Conservation (phyloP, 2,888 invertebrate genomes). For the Lasius platythorax region DNA sequence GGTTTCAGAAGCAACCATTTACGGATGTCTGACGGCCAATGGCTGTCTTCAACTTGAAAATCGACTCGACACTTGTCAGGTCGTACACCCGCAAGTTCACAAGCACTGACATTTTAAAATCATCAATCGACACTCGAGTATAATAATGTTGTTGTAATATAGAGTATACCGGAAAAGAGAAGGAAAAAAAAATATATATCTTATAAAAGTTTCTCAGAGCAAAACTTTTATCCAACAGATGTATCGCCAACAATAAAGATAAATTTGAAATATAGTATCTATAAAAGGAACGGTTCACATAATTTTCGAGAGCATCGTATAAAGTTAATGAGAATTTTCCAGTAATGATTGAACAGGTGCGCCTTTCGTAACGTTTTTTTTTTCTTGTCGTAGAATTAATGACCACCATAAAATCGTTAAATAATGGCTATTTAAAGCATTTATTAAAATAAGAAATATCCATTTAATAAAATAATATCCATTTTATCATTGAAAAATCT, state of each 20-base stretch:
- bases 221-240: neutral
- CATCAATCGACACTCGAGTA: neutral
- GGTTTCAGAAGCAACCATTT: conserved; percentile 77
- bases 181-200: neutral
- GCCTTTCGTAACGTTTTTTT: neutral
- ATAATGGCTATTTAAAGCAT: neutral
- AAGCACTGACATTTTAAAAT: neutral
- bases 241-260: neutral
- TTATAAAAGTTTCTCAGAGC: neutral
- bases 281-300: neutral
- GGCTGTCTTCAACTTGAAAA: conserved; percentile 82
- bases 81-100: neutral
- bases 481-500: neutral
- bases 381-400: neutral
- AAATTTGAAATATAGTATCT: neutral
- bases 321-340: neutral
- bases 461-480: neutral
- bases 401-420: neutral
- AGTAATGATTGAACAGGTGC: neutral
- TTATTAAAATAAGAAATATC: neutral
- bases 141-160: neutral
- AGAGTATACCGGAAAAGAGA: neutral
- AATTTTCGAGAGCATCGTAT: neutral
- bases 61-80: conserved; percentile 33
- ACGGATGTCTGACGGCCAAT: conserved; percentile 78